These are phyloP conservation scores for Hippocampus mohnikei DNA, from an alignment of 2,113 vertebrate species.

Conservation along the genomic window DNA sequence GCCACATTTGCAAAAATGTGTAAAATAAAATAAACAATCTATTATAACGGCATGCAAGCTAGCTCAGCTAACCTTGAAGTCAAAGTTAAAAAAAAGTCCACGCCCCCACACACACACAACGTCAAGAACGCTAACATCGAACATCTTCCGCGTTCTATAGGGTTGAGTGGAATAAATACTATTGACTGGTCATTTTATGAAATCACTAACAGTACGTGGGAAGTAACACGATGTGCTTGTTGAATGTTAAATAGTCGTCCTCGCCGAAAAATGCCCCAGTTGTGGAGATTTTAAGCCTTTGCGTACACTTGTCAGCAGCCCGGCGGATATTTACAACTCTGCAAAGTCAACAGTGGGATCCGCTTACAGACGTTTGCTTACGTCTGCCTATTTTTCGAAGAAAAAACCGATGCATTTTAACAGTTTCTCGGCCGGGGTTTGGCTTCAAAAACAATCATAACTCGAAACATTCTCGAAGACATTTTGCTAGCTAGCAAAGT, in stretches of 20 bases:
- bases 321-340: conserved; percentile 45
- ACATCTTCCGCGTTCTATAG: not conserved
- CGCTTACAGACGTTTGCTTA: conserved; percentile 33
- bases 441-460: not conserved
- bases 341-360: conserved; percentile 34
- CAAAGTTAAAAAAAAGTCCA: not conserved
- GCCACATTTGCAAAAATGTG: not conserved
- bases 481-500: conserved; percentile 17
- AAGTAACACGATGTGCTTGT: not conserved
- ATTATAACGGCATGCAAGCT: not conserved
- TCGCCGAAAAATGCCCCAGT: not conserved
- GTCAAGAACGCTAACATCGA: not conserved
- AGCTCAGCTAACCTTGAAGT: not conserved
- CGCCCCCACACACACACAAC: not conserved
- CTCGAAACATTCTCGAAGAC: not conserved
- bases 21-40: not conserved
- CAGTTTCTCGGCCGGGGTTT: not conserved
- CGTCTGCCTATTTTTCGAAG: not conserved
- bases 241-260: not conserved
- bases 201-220: too few species aligned
- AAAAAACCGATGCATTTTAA: not conserved
- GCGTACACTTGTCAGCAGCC: not conserved
- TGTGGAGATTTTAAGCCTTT: not conserved
- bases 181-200: not conserved
- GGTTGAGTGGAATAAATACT: not conserved